Evolutionary conservation across 2,113 vertebrate species (phyloP).

Genomic region (pig (Sus scrofa)): DNA sequence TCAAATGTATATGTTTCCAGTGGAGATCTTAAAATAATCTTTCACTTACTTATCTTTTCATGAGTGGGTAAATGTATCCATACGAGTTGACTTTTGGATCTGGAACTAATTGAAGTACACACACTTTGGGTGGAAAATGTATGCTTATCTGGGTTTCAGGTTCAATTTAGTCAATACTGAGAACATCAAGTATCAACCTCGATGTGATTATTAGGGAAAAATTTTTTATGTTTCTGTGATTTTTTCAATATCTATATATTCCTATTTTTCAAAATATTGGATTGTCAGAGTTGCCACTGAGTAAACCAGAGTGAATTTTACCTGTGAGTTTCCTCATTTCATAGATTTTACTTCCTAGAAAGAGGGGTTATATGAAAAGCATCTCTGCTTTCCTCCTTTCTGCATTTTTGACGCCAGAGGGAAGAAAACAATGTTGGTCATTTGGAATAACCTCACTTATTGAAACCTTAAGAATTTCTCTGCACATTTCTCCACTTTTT

Average conservation of each 20-base stretch:
- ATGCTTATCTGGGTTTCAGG: neutral
- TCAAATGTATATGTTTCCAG: constrained; percentile 2
- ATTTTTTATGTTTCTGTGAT: neutral
- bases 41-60: neutral
- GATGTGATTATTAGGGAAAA: neutral
- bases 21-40: constrained; percentile 11
- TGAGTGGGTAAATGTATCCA: neutral
- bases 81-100: neutral
- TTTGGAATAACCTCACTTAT: constrained; percentile 46
- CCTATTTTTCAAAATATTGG: neutral
- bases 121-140: neutral
- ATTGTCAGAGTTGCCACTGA: neutral
- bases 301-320: neutral
- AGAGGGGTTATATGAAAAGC: neutral
- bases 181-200: neutral
- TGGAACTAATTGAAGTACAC: neutral
- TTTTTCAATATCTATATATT: neutral
- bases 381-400: neutral
- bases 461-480: constrained; percentile 43
- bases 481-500: constrained; percentile 1
- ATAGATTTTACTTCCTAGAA: neutral
- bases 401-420: neutral
- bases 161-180: neutral
- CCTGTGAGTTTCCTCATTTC: neutral
- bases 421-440: neutral